Percentiles rank a stretch among this genome's conserved stretches.
Conservation (phyloP, 1,140 invertebrate species). For the Lutraria rhynchaena region DNA sequence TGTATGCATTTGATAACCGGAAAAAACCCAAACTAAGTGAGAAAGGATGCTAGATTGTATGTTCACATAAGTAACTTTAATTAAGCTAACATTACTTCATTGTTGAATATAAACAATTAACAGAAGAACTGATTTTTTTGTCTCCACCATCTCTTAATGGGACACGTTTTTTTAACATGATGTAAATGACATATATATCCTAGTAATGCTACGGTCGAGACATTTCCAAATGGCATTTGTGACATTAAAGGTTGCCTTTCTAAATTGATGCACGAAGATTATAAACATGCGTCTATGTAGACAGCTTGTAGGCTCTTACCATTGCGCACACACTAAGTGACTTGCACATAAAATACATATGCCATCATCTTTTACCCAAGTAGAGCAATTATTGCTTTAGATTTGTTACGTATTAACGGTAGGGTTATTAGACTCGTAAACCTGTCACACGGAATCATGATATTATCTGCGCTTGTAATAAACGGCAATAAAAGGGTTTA, state of each 20-base stretch:
- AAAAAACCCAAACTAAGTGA: no score
- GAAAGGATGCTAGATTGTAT: no score
- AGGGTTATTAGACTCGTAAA: slow-evolving; percentile 33
- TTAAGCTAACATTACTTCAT: no score
- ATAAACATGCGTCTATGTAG: neutral
- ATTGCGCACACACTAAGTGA: slow-evolving; percentile 34
- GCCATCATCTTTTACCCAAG: slow-evolving; percentile 7
- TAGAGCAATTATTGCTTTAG: slow-evolving; percentile 27
- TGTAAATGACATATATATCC: slow-evolving; percentile 17
- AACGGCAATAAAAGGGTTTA: slow-evolving; percentile 18
- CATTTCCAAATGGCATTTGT: slow-evolving; percentile 21
- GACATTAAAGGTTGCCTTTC: slow-evolving; percentile 15
- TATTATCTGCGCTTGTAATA: slow-evolving; percentile 23
- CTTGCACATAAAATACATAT: slow-evolving; percentile 6
- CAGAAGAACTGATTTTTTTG: neutral
- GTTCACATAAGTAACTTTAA: no score
- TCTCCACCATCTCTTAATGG: neutral
- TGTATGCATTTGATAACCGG: no score
- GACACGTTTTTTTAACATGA: slow-evolving; percentile 1
- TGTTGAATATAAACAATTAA: no score
- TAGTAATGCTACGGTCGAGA: neutral
- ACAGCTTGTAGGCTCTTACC: no score
- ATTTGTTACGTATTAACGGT: slow-evolving; percentile 26
- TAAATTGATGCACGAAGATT: slow-evolving; percentile 1
- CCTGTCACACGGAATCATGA: slow-evolving; percentile 11